Evolutionary conservation across 2,797 vertebrate genomes (phyloP).

Genomic region (Harpagifer antarcticus): DNA sequence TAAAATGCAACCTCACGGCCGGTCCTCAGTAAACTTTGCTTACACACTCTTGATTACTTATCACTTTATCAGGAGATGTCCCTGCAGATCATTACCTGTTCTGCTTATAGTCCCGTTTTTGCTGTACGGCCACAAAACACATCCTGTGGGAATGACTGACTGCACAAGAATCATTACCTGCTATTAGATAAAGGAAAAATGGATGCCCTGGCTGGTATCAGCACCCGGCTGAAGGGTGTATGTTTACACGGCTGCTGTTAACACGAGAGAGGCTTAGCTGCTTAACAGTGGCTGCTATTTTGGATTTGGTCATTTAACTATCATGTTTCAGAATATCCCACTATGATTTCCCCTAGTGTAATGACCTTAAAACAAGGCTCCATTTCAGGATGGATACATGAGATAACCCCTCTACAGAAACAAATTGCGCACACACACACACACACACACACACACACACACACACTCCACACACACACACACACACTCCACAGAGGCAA

Average conservation of each 20-base stretch:
- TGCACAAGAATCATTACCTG: constrained; percentile 2
- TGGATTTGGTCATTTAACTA: constrained; percentile 52
- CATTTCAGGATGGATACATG: constrained; percentile 43
- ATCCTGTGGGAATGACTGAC: not conserved
- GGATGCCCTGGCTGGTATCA: constrained; percentile 14
- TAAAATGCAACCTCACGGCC: constrained; percentile 38
- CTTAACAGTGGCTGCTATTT: constrained; percentile 47
- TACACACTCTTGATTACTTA: constrained; percentile 13
- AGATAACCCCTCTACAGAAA: constrained; percentile 16
- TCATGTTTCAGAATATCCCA: constrained; percentile 50
- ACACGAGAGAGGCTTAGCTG: constrained; percentile 20
- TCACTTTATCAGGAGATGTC: constrained; percentile 39
- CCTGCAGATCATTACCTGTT: constrained; percentile 38
- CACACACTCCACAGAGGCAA: constrained; percentile 40
- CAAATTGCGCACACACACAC: not conserved
- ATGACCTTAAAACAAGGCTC: constrained; percentile 58
- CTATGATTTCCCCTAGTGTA: constrained; percentile 39
- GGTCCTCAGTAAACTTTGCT: constrained; percentile 21
- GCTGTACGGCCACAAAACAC: not conserved
- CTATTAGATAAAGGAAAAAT: constrained; percentile 31
- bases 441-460: not conserved
- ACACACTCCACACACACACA: constrained; percentile 5
- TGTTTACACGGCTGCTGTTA: constrained; percentile 25
- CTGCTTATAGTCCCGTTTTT: constrained; percentile 13
- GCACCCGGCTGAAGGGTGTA: constrained; percentile 4